Base-by-base conservation (phyloP, 2,797 vertebrate genomes). In the Ceryle rudis region DNA sequence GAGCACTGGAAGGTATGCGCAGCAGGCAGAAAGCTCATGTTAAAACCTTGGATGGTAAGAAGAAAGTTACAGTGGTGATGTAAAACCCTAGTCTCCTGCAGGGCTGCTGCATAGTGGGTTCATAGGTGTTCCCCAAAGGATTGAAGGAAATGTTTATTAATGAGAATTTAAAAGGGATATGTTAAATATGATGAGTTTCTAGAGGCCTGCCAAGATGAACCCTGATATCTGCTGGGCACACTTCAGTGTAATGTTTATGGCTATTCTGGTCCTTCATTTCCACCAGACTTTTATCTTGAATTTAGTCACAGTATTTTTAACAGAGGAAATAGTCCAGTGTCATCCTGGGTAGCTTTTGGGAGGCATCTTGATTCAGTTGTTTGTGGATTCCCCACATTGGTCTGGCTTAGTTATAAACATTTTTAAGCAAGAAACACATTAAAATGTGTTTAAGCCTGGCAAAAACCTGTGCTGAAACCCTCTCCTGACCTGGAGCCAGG, bases 41-140 rank as follows among this genome's bases (percentile, higher is more conserved):
- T 70, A 85, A 66, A 54, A 46, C 8, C 12, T 17, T 5, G 57
- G 10, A 44, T 0, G 5, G 21, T 42, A 64, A 37, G 39, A 70
- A 72, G 19, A 58, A 80, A 77, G 14, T 21, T 84, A n/a, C 13
- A 55, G 20, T 1, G 20, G 9, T 69, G 46, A 62, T 44, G 8
- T n/a, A 64, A 90, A 94, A 81, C 14, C 11, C 2, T 11, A 58
- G 29, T 5, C 22, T 74, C 16, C 41, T 20, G 13, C 14, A 58
- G 18, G 20, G 25, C 14, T 89, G 16, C 21, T 3, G 5, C 0
- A 0, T 6, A 58, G 19, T 23, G 28, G 16, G 22, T 14, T 54
- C 1, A 0, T 11, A 6, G 17, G 14, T 3, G 9, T 6, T 72
- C 51, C 17, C 31, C 35, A 64, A 69, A 67, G n/a, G 39, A 46